These are phyloP conservation scores for Sebastes minor DNA, from an alignment of 2,797 vertebrate genomes.

Conservation along the genomic window DNA sequence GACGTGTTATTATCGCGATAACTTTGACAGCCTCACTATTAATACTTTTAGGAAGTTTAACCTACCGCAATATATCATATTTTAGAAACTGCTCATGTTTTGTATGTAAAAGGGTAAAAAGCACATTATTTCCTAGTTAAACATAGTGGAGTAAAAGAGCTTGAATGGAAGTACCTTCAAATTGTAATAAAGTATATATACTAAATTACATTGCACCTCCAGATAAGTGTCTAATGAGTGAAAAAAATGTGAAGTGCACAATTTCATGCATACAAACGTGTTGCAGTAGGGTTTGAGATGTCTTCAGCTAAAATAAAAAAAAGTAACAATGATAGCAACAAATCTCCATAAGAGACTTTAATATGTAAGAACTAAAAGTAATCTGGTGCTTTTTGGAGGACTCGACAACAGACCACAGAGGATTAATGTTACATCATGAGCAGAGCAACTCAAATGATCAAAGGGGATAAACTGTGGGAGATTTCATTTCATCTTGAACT, in stretches of 20 bases:
- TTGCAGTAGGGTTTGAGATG: not conserved
- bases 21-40: too few species aligned
- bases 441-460: not conserved
- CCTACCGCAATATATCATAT: not conserved
- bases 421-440: slow-evolving; percentile 26
- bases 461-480: not conserved
- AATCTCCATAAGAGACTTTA: not conserved
- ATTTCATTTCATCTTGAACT: not conserved
- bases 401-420: not conserved
- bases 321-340: not conserved
- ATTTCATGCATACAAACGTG: not conserved
- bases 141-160: not conserved
- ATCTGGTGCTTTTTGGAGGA: not conserved
- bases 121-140: not conserved
- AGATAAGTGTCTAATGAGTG: not conserved
- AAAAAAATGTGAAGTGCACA: not conserved
- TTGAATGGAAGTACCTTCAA: not conserved
- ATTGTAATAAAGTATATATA: not conserved
- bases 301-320: not conserved
- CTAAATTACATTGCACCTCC: not conserved
- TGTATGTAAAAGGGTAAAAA: not conserved
- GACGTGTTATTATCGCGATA: too few species aligned
- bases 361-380: not conserved
- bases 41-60: not conserved
- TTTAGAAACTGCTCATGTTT: not conserved